Evolutionary conservation across 1,140 invertebrate species (phyloP).

Genomic region (Bombus fervidus): DNA sequence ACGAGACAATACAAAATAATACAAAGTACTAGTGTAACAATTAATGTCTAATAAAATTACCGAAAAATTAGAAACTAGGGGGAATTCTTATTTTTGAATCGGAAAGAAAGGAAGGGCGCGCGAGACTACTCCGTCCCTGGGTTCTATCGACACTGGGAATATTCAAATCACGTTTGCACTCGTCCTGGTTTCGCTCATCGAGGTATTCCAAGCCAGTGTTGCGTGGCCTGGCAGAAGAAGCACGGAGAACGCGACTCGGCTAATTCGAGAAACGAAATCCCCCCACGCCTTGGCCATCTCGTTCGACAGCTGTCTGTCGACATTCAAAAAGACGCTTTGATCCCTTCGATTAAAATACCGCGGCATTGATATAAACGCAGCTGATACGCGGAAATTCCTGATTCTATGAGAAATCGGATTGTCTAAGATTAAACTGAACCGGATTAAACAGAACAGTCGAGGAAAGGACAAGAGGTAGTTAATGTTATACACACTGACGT

Average conservation of each 20-base stretch:
- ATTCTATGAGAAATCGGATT: constrained; percentile 8
- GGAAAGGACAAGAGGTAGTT: neutral
- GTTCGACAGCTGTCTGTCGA: constrained; percentile 33
- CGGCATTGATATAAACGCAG: neutral
- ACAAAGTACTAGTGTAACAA: too few relatives aligned
- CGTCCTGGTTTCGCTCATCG: constrained; percentile 1
- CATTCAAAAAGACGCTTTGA: constrained; percentile 32
- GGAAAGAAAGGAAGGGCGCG: neutral
- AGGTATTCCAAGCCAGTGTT: constrained; percentile 46
- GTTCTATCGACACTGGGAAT: neutral
- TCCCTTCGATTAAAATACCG: neutral
- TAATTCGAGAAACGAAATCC: constrained; percentile 55
- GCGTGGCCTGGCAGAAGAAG: constrained; percentile 36
- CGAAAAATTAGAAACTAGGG: neutral
- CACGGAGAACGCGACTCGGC: constrained; percentile 30
- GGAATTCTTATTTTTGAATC: neutral
- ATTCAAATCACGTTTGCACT: constrained; percentile 6
- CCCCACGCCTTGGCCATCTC: neutral
- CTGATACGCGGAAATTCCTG: neutral
- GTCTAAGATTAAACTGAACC: neutral
- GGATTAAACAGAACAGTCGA: neutral
- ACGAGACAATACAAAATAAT: too few relatives aligned
- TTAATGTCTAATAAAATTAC: too few relatives aligned
- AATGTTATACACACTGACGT: neutral
- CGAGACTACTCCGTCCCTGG: neutral